Evolutionary conservation across 2,888 invertebrate genomes (phyloP), one percentile per base, ranked within the genome.

Genomic region (Synergus laeviventris): DNA sequence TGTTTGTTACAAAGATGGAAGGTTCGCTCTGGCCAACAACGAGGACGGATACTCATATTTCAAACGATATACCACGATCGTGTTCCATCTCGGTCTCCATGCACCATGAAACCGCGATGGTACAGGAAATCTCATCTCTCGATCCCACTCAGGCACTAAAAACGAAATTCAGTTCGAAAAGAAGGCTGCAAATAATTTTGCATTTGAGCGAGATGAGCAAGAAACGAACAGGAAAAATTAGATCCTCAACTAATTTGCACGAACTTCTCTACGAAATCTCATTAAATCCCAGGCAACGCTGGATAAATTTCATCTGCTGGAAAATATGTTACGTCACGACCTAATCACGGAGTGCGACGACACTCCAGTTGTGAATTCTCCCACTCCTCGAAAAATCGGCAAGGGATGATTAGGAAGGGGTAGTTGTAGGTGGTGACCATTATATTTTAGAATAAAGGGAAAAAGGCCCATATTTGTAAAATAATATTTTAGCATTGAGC

Each of bases 31-130:
- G 70, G 49, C 18, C 31, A 70, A 70, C 11, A 49, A 70, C 66
- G 31, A n/a, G 31, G 45, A 70, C 70, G 70, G 70, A 70, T 70
- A 70, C 66, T 70, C 66, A 31, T 24, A 45, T 70, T 70, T 70
- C 66, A 70, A 70, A 70, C 31, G 66, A 70, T 49, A 49, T 38
- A 62, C 14, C 39, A 66, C 42, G 64, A 70, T 70, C 70, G 70
- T 49, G 31, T 70, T 70, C 49, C 70, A 70, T 70, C 70, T 49
- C 31, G 31, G 70, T 70, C 45, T 70, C 49, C 49, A 70, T 70
- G 70, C 45, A 49, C 49, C 49, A 70, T 70, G 70, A 70, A 24
- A 66, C 45, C 31, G 45, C 31, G 31, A 49, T 70, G 70, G 31
- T 31, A 45, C 31, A 70, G 70, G 70, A 70, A 70, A 70, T 70